These are phyloP conservation scores for Zosterops japonicus DNA, from an alignment of 2,113 vertebrate genomes.

Conservation along the genomic window DNA sequence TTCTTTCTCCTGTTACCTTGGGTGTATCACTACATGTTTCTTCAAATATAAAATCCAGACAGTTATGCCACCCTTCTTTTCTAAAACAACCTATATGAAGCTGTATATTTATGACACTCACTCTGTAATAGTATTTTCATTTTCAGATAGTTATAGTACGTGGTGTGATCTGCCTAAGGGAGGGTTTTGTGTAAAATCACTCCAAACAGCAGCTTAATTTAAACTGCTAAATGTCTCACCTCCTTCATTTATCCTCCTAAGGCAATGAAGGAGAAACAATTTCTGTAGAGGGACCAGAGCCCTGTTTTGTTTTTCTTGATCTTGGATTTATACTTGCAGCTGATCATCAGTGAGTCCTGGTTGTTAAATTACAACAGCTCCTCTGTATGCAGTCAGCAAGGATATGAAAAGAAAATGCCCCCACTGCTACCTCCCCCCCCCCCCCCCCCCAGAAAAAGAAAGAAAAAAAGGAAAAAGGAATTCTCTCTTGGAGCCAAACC, in stretches of 20 bases:
- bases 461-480: neutral
- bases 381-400: neutral
- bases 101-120: neutral
- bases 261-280: neutral
- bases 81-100: neutral
- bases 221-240: accelerated
- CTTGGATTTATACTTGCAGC: neutral
- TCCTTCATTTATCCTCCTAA: neutral
- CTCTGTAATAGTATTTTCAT: neutral
- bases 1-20: neutral
- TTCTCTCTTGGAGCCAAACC: neutral
- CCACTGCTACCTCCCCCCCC: neutral
- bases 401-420: neutral
- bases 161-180: neutral
- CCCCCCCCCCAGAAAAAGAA: neutral
- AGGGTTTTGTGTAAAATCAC: neutral
- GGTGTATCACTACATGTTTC: neutral
- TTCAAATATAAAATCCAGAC: neutral
- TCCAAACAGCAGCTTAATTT: neutral
- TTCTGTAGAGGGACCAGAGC: neutral
- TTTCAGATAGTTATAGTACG: neutral
- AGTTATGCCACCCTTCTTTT: neutral
- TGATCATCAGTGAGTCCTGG: neutral
- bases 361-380: neutral
- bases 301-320: neutral